These are phyloP conservation scores for Cataglyphis rosenhaueri DNA, from an alignment of 2,888 invertebrate genomes.

Conservation along the genomic window DNA sequence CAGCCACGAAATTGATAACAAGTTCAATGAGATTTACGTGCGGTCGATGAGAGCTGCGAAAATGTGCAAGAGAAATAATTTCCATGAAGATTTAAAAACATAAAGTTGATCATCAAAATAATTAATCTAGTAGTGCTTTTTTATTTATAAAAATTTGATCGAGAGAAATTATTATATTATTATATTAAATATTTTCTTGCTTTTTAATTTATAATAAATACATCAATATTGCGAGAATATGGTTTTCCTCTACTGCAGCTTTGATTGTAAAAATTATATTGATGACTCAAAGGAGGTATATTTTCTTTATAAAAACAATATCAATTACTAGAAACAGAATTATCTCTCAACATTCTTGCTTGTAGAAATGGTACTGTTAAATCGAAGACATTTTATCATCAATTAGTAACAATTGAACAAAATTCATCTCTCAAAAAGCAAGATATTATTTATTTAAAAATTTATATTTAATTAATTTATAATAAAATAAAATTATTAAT, in stretches of 20 bases:
- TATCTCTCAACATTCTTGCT: not conserved
- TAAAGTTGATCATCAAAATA: not conserved
- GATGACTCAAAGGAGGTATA: not conserved
- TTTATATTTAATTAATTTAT: no score
- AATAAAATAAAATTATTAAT: no score
- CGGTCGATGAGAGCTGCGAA: not conserved
- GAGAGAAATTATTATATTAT: no score
- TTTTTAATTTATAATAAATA: not conserved
- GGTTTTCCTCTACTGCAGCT: not conserved
- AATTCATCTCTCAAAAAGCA: no score
- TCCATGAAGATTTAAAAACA: not conserved
- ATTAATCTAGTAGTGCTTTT: not conserved
- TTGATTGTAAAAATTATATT: not conserved
- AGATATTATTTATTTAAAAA: no score
- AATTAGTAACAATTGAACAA: not conserved
- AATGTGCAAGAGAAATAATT: not conserved
- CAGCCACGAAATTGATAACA: not conserved
- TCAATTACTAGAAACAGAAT: not conserved
- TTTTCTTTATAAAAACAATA: not conserved
- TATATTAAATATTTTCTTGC: not conserved
- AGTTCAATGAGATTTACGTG: not conserved
- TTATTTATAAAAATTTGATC: not conserved
- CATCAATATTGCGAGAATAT: not conserved
- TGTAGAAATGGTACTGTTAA: not conserved
- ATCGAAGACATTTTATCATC: not conserved